A percentile compares a stretch with the other conserved stretches of the same genome.
phyloP scores from a whole-genome alignment of 2,113 vertebrate genomes.

The Orycteropus afer region DNA sequence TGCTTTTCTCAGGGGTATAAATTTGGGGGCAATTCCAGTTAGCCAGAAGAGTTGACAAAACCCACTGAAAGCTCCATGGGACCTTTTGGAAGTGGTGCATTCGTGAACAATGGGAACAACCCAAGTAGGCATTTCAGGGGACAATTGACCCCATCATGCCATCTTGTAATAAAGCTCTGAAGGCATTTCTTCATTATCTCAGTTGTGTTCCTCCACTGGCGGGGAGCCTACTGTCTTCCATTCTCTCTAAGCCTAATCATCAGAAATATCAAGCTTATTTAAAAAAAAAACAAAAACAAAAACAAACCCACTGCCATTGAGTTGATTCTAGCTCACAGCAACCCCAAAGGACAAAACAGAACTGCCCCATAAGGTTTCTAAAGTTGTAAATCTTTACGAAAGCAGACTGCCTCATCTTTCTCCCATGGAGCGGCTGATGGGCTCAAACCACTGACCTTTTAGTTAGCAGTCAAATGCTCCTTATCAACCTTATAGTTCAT shows the following conservation, averaged over 20 bases:
- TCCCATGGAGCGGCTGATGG: too few relatives aligned
- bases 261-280: not conserved
- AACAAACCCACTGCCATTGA: too few relatives aligned
- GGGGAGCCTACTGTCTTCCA: not conserved
- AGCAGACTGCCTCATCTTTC: too few relatives aligned
- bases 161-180: not conserved
- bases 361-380: too few relatives aligned
- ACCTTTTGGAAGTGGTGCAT: not conserved
- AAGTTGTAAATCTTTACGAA: too few relatives aligned
- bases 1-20: not conserved
- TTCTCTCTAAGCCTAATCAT: not conserved
- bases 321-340: too few relatives aligned
- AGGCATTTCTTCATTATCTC: not conserved
- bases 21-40: not conserved
- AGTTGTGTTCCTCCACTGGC: not conserved
- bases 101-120: not conserved
- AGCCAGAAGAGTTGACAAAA: not conserved
- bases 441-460: too few relatives aligned
- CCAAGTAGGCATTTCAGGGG: not conserved
- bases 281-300: too few relatives aligned
- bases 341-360: too few relatives aligned
- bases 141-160: not conserved
- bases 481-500: not conserved
- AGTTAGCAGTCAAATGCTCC: too few relatives aligned
- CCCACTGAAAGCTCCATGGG: not conserved